Evolutionary conservation across 2,797 vertebrate genomes (phyloP), one percentile per base, ranked within the genome.

Genomic region (Adelosebastes latens): DNA sequence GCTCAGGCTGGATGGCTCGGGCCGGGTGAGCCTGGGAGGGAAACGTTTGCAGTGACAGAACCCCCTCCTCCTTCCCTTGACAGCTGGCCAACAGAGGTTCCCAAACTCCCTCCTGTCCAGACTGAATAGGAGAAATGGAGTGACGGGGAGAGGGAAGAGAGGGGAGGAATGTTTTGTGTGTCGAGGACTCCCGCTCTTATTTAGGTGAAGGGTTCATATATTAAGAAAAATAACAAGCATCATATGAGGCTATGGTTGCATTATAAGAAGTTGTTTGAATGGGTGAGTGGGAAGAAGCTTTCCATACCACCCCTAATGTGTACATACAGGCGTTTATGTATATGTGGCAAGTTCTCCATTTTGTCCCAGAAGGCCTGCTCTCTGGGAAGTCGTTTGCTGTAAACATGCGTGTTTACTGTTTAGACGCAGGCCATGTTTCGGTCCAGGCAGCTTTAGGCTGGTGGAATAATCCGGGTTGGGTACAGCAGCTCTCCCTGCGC

Each of bases 31-130:
- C 11, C 65, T 70, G 55, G 53, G 71, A 77, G 75, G 63, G 52
- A 80, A 86, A 85, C 36, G 42, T 78, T 83, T 79, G 56, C 69
- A 80, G 69, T 71, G 78, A 85, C 71, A 66, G 63, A 22, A 34
- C 22, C 34, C 14, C 34, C n/a, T 16, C 8, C 22, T 59, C 13
- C 60, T 65, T 60, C 27, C 75, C 59, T 74, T 92, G 91, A 93
- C 90, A 90, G 90, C 85, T 86, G 87, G 87, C 91, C 90, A 90
- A 53, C 82, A 88, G 89, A 87, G 89, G 89, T 93, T 93, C 88
- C 89, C 84, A 87, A 89, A 90, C 85, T 86, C 84, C 87, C 88
- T 87, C 85, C 71, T 64, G 80, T 89, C 81, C 83, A 87, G 85
- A 89, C 75, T 79, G 81, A 77, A 82, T 39, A 69, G 60, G 82